phyloP scores from a whole-genome alignment of 2,888 invertebrate species.

The Drosophila testacea region DNA sequence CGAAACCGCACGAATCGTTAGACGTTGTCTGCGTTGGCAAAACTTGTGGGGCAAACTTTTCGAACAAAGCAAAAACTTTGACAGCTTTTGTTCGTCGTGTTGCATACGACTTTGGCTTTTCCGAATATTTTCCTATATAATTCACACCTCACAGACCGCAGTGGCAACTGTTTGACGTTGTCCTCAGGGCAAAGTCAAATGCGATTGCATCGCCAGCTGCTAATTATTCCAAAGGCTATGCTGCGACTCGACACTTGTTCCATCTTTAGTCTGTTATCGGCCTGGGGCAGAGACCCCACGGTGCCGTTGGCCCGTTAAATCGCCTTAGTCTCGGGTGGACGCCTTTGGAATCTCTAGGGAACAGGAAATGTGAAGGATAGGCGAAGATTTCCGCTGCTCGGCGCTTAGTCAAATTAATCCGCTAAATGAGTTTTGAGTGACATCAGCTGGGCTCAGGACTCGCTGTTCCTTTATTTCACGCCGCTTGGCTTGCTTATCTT shows the following conservation, averaged over 20 bases:
- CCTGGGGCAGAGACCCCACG: constrained; percentile 14
- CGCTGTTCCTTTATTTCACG: constrained; percentile 19
- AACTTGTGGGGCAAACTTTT: constrained; percentile 69
- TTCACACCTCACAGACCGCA: constrained; percentile 44
- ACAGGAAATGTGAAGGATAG: constrained; percentile 6
- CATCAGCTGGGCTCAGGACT: constrained; percentile 34
- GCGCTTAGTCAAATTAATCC: constrained; percentile 69
- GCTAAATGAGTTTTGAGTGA: constrained; percentile 69
- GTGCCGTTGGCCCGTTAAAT: constrained; percentile 58
- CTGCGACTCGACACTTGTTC: constrained; percentile 27
- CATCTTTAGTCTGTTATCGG: constrained; percentile 34
- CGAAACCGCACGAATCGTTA: constrained; percentile 42
- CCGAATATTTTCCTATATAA: constrained; percentile 46
- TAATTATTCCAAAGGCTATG: constrained; percentile 57
- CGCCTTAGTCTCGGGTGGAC: constrained; percentile 50
- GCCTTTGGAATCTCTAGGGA: neutral
- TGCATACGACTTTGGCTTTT: constrained; percentile 50
- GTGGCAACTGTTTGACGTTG: constrained; percentile 11
- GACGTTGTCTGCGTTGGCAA: constrained; percentile 61
- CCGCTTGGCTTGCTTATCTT: constrained; percentile 44
- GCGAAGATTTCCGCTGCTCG: constrained; percentile 34
- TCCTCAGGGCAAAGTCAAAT: constrained; percentile 4
- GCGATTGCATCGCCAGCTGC: constrained; percentile 42
- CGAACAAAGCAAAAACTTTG: constrained; percentile 63
- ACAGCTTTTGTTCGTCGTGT: constrained; percentile 49